Percentiles rank a stretch among this genome's conserved stretches.
phyloP scores from a whole-genome alignment of 2,113 vertebrate genomes.

The Triplophysa siluroides region DNA sequence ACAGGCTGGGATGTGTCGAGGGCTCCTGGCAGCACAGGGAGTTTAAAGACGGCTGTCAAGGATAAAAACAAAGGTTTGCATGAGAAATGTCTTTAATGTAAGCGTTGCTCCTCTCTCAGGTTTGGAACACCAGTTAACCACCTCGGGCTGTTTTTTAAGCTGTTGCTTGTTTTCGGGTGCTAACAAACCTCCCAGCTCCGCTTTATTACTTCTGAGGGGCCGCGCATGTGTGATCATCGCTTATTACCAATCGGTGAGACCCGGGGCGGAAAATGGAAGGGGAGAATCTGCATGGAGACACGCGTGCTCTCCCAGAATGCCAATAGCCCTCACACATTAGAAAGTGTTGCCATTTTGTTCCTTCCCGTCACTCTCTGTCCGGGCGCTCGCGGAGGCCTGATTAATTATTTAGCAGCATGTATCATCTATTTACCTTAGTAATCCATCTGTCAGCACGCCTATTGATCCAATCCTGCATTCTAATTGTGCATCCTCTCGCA shows the following conservation, averaged over 20 bases:
- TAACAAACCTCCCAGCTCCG: conserved; percentile 13
- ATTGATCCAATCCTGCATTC: conserved; percentile 81
- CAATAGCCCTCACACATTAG: conserved; percentile 43
- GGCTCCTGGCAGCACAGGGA: background rate
- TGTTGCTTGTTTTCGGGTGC: background rate
- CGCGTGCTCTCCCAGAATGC: conserved; percentile 39
- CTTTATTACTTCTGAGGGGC: conserved; percentile 37
- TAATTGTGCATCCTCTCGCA: conserved; percentile 77
- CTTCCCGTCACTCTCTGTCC: conserved; percentile 51
- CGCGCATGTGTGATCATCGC: conserved; percentile 58
- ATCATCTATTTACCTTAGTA: conserved; percentile 85
- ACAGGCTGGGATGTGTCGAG: conserved; percentile 35
- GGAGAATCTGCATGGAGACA: conserved; percentile 37
- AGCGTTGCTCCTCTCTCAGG: background rate
- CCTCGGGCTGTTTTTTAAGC: too few species aligned
- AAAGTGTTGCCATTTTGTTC: conserved; percentile 62
- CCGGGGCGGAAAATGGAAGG: conserved; percentile 2
- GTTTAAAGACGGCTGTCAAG: conserved; percentile 11
- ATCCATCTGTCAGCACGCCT: conserved; percentile 84
- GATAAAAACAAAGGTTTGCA: conserved; percentile 10
- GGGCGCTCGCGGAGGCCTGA: conserved; percentile 66
- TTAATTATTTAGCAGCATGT: conserved; percentile 85
- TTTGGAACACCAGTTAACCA: background rate
- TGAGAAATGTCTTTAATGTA: conserved; percentile 36
- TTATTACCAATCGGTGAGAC: conserved; percentile 27